phyloP scores from a whole-genome alignment of 2,888 invertebrate species.

The Laspeyria flexula region DNA sequence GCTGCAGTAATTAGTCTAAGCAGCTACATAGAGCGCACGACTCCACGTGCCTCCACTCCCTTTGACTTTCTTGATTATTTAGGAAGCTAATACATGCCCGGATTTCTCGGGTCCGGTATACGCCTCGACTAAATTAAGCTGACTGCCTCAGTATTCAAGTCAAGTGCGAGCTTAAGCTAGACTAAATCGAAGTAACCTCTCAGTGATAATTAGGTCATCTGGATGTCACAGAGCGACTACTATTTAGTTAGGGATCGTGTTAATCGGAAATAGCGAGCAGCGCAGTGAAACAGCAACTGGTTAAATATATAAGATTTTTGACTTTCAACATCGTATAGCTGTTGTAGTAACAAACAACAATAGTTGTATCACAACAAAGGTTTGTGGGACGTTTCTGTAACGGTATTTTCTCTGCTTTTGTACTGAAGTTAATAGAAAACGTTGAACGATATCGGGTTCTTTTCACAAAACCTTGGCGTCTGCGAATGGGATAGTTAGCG shows the following conservation, averaged over 20 bases:
- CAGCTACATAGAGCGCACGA: conserved; percentile 63
- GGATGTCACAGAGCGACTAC: conserved; percentile 4
- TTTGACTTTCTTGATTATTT: conserved; percentile 62
- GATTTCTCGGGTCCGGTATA: conserved; percentile 31
- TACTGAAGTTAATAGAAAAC: conserved; percentile 70
- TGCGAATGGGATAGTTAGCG: conserved; percentile 49
- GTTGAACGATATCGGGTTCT: conserved; percentile 65
- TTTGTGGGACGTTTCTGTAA: conserved; percentile 74
- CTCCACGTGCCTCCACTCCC: conserved; percentile 53
- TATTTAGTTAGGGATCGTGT: conserved; percentile 12
- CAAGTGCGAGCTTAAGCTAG: conserved; percentile 14
- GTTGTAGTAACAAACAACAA: conserved; percentile 69
- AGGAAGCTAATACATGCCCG: conserved; percentile 48
- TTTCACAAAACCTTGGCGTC: conserved; percentile 52
- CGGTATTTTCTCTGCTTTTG: conserved; percentile 72
- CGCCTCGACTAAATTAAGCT: conserved; percentile 23
- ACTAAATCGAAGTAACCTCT: conserved; percentile 8
- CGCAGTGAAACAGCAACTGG: conserved; percentile 21
- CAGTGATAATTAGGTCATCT: conserved; percentile 26
- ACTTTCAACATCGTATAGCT: conserved; percentile 60
- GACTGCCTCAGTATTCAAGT: conserved; percentile 17
- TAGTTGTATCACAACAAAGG: conserved; percentile 71
- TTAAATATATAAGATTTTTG: conserved; percentile 38
- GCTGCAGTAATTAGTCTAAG: conserved; percentile 79
- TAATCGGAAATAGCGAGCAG: conserved; percentile 23